Evolutionary conservation across 2,113 vertebrate species (phyloP).

Genomic region (Phasianus colchicus): DNA sequence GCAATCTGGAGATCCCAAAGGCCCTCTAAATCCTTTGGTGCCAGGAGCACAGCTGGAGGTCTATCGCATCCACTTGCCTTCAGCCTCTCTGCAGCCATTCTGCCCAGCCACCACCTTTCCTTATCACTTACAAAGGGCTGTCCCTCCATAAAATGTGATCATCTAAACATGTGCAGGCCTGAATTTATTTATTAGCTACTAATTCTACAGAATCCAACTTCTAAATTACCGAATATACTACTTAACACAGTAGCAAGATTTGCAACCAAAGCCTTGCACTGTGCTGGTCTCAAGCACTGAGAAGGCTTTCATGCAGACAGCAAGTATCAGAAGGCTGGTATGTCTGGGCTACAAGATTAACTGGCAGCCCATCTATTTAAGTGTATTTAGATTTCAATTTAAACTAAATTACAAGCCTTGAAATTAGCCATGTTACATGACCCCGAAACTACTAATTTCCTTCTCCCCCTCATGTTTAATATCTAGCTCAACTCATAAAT

Average conservation of each 20-base stretch:
- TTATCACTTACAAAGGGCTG: background rate
- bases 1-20: background rate
- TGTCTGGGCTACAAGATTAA: constrained; percentile 62
- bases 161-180: background rate
- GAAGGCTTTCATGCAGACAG: constrained; percentile 34
- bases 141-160: background rate
- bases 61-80: background rate
- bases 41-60: fast-evolving
- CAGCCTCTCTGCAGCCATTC: background rate
- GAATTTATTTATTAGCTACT: background rate
- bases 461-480: constrained; percentile 52
- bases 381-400: constrained; percentile 70
- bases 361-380: constrained; percentile 65
- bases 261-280: background rate
- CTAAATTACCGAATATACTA: background rate
- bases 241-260: background rate
- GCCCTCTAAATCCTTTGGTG: background rate
- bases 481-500: constrained; percentile 50
- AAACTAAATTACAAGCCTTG: constrained; percentile 72
- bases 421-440: constrained; percentile 63
- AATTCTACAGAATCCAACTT: background rate
- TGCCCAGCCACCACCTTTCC: background rate
- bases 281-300: background rate
- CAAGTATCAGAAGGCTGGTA: constrained; percentile 66
- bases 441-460: constrained; percentile 24